phyloP scores from a whole-genome alignment of 2,113 vertebrate genomes.

The Mungos mungo region DNA sequence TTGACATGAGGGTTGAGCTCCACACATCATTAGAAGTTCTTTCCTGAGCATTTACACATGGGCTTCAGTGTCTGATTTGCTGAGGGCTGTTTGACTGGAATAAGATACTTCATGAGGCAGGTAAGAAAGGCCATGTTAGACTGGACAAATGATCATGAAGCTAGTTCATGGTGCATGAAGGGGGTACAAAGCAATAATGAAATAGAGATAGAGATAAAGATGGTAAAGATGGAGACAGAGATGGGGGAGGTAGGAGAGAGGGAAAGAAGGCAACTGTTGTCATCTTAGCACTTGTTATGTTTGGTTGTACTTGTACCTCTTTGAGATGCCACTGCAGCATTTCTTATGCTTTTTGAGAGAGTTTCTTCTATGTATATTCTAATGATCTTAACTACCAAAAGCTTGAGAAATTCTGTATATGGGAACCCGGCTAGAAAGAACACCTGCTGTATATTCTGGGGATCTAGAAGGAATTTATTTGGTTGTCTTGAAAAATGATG shows the following conservation, averaged over 20 bases:
- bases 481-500: neutral
- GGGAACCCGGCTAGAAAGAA: neutral
- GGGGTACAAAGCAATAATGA: neutral
- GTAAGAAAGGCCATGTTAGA: neutral
- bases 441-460: neutral
- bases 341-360: neutral
- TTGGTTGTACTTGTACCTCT: neutral
- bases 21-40: neutral
- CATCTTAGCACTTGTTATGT: neutral
- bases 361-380: neutral
- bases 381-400: neutral
- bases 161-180: neutral
- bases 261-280: neutral
- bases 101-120: neutral
- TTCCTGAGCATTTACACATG: neutral
- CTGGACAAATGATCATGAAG: neutral
- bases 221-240: neutral
- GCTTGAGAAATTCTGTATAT: neutral
- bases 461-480: neutral
- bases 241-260: neutral
- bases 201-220: neutral
- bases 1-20: neutral
- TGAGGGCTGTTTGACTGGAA: neutral
- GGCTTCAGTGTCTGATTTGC: neutral
- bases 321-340: neutral